Base-by-base conservation (phyloP, 2,113 vertebrate genomes). In the Lamprotornis superbus region DNA sequence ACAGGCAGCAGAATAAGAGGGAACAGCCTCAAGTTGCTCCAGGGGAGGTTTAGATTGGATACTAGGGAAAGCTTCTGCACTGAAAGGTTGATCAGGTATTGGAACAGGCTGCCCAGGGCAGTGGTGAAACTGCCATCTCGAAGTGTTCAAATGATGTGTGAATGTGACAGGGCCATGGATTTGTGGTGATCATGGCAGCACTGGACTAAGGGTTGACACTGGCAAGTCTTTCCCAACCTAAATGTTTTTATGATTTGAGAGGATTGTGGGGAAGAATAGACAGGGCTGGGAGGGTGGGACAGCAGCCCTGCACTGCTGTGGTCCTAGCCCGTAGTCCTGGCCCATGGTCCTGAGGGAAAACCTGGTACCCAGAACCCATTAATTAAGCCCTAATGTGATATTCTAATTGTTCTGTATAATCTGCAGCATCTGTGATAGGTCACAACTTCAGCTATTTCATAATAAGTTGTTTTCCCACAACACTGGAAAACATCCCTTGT, bases 231-330 rank as follows among this genome's bases (percentile, higher is more conserved):
- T 65, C 19, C 33, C 10, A 74, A 6, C 4, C 7, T 11, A 37
- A 89, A 33, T 33, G 60, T 21, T 37, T 44, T 39, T 39, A 28
- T 0, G 1, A 9, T 40, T 10, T 24, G 57, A 25, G 39, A 65
- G 15, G 12, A 24, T 7, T 68, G 25, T 23, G 50, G 55, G 53
- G 64, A 57, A 69, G 64, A 35, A 14, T 6, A 42, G 16, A 3
- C 5, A 21, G 25, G n/a, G 47, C 27, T 1, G 6, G 39, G 3
- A 15, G 4, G 5, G 18, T 6, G 13, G 18, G n/a, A 1, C 1
- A 37, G 25, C 57, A 53, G 52, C 17, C 17, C 8, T 1, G 2
- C 28, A 24, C 59, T 55, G 49, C 49, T 3, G 1, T 3, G 13
- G 9, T 22, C 53, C 35, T 63, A 68, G 42, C 49, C 65, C 35